Conservation (phyloP, 1,140 invertebrate genomes). For the Steinernema khuongi region DNA sequence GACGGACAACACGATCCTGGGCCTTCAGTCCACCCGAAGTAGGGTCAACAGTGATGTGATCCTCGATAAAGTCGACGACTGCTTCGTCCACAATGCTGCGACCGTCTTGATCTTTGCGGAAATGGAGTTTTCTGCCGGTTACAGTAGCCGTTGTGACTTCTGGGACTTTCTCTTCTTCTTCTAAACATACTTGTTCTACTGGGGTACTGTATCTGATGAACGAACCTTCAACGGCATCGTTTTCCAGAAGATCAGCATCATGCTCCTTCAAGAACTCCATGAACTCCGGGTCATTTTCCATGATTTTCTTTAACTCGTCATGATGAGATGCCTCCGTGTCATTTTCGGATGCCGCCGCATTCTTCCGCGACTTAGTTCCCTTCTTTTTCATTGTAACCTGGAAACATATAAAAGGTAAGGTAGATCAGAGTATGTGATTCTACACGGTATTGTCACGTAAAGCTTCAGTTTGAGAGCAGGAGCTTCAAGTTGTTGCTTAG, state of each 20-base stretch:
- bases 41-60: background rate
- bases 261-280: constrained; percentile 7
- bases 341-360: no score
- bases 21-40: background rate
- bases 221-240: background rate
- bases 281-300: background rate
- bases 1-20: background rate
- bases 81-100: background rate
- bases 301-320: background rate
- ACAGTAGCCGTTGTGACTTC: background rate
- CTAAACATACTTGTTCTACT: background rate
- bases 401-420: no score
- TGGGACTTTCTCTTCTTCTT: background rate
- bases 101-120: background rate
- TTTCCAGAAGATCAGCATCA: background rate
- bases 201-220: no score
- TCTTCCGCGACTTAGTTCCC: no score
- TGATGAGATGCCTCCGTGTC: background rate
- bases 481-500: no score
- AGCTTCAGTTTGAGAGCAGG: no score
- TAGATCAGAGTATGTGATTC: no score
- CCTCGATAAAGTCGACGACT: background rate
- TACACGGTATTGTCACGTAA: no score
- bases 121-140: background rate
- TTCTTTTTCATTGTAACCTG: no score